phyloP scores from a whole-genome alignment of 2,113 vertebrate genomes.

The Pagrus major region DNA sequence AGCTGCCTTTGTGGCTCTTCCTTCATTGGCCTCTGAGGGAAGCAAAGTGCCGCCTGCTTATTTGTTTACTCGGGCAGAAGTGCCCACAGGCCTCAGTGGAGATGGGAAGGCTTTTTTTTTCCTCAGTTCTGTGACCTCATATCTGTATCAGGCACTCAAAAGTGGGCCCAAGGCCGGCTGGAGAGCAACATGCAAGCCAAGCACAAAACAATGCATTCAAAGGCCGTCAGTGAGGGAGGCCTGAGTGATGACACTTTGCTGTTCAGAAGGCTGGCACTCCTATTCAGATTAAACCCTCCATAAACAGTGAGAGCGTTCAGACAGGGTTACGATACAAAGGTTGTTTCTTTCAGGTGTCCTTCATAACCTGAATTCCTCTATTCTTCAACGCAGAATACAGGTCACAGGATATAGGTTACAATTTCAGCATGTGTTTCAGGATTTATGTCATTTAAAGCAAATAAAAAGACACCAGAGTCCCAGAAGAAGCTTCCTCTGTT shows the following conservation, averaged over 20 bases:
- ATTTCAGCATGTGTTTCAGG: not conserved
- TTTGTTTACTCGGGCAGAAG: conserved; percentile 68
- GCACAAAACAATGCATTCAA: conserved; percentile 60
- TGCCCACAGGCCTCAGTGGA: conserved; percentile 39
- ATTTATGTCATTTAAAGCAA: not conserved
- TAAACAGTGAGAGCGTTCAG: conserved; percentile 44
- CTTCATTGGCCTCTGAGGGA: conserved; percentile 32
- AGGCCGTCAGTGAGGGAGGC: conserved; percentile 48
- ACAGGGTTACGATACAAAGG: conserved; percentile 9
- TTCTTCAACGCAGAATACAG: too few species aligned
- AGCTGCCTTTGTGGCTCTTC: conserved; percentile 46
- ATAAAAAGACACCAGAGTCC: not conserved
- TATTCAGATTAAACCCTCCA: conserved; percentile 28
- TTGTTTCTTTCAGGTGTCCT: conserved; percentile 16
- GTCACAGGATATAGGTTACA: too few species aligned
- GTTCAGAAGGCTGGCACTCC: conserved; percentile 38
- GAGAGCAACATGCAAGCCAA: conserved; percentile 55
- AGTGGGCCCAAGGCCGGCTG: conserved; percentile 5
- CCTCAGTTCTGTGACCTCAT: conserved; percentile 72
- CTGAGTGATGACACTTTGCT: conserved; percentile 44
- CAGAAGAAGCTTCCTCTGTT: not conserved
- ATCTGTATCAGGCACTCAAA: conserved; percentile 63
- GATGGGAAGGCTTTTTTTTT: conserved; percentile 16
- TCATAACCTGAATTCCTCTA: not conserved
- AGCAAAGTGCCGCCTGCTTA: conserved; percentile 40